Conservation (phyloP, 2,888 invertebrate species). For the Hemithea aestivaria region DNA sequence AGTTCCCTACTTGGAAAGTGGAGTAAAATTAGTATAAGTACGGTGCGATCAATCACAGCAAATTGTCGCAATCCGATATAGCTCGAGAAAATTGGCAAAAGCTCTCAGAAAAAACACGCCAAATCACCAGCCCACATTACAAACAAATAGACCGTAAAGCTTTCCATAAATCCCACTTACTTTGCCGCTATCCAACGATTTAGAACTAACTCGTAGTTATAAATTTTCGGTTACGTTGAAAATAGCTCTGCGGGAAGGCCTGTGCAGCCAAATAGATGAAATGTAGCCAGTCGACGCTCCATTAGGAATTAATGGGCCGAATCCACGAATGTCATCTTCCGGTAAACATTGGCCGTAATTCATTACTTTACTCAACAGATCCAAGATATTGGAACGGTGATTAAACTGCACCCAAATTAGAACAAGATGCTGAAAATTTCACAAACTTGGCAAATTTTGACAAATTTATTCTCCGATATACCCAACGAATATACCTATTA, state of each 20-base stretch:
- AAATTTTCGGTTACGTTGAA: constrained; percentile 71
- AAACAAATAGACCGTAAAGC: constrained; percentile 60
- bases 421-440: not conserved
- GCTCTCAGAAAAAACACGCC: constrained; percentile 29
- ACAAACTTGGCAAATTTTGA: no score
- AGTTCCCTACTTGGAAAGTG: constrained; percentile 13
- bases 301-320: constrained; percentile 77
- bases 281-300: constrained; percentile 68
- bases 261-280: constrained; percentile 75
- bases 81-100: constrained; percentile 29
- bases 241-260: constrained; percentile 65
- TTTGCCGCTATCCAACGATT: constrained; percentile 67
- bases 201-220: constrained; percentile 72
- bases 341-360: constrained; percentile 68
- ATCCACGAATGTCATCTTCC: constrained; percentile 75
- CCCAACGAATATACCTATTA: no score
- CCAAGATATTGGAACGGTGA: constrained; percentile 28
- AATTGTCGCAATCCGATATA: constrained; percentile 17
- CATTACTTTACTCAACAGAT: constrained; percentile 46
- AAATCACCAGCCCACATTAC: constrained; percentile 29
- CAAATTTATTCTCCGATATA: no score
- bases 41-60: constrained; percentile 16
- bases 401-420: constrained; percentile 24
- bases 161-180: constrained; percentile 69
- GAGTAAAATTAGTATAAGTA: constrained; percentile 6